Conservation (phyloP, 2,797 vertebrate genomes). For the Poeciliopsis presidionis region DNA sequence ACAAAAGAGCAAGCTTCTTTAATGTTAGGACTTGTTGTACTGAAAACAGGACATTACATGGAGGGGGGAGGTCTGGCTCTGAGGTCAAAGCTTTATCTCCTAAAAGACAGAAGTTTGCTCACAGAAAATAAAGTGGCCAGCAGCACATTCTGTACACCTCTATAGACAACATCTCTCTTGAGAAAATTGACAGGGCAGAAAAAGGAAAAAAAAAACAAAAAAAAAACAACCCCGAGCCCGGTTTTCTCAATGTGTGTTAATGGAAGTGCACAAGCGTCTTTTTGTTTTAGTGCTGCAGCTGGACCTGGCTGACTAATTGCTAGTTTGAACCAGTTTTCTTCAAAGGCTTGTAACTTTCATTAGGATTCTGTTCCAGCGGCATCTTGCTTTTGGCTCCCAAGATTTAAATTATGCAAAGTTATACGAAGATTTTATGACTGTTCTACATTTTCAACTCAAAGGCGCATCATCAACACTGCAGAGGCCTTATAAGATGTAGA, state of each 20-base stretch:
- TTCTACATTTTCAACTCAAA: conserved; percentile 64
- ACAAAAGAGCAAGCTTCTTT: conserved; percentile 5
- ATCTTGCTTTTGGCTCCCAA: conserved; percentile 70
- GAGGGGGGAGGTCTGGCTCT: conserved; percentile 32
- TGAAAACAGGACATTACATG: conserved; percentile 12
- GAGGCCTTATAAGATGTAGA: conserved; percentile 59
- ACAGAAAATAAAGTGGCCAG: conserved; percentile 58
- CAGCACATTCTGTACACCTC: conserved; percentile 66
- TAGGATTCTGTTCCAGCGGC: conserved; percentile 75
- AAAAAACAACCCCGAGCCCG: conserved; percentile 63
- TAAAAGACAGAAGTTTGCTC: conserved; percentile 46
- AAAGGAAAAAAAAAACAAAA: conserved; percentile 45
- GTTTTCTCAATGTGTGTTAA: conserved; percentile 67
- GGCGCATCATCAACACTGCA: conserved; percentile 45
- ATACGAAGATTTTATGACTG: conserved; percentile 75
- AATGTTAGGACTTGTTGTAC: not conserved
- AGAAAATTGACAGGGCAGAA: conserved; percentile 57
- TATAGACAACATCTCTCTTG: conserved; percentile 67
- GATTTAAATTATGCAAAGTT: conserved; percentile 83
- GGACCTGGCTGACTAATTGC: conserved; percentile 79
- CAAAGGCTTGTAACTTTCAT: conserved; percentile 77
- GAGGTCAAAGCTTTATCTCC: conserved; percentile 38
- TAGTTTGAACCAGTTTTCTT: conserved; percentile 80
- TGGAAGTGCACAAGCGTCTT: conserved; percentile 66
- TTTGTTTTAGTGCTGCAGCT: conserved; percentile 75